A percentile compares a stretch with the other conserved stretches of the same genome.
These are phyloP conservation scores for Trichomycterus rosablanca DNA, from an alignment of 2,113 vertebrate genomes.

Conservation along the genomic window DNA sequence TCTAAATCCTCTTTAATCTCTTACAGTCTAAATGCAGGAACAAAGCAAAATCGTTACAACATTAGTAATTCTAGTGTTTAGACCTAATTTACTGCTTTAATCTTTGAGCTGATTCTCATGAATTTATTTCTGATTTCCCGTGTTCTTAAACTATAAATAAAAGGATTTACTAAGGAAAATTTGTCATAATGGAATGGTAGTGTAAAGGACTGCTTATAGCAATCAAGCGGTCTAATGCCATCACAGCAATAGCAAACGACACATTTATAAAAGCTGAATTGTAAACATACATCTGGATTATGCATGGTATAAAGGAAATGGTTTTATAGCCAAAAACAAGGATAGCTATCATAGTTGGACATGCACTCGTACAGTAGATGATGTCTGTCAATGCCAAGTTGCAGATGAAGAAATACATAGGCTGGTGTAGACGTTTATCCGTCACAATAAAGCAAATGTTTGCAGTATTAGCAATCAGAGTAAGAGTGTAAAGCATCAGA, in stretches of 20 bases:
- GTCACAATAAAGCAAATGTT: conserved; percentile 38
- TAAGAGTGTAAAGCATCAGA: conserved; percentile 20
- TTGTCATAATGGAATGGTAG: conserved; percentile 43
- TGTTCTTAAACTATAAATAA: conserved; percentile 44
- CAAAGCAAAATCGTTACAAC: no score
- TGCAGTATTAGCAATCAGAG: conserved; percentile 18
- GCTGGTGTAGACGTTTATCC: conserved; percentile 46
- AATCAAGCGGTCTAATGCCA: conserved; percentile 20
- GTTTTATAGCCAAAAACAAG: conserved; percentile 32
- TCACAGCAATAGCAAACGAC: conserved; percentile 44
- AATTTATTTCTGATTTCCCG: conserved; percentile 40
- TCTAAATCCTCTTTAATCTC: no score
- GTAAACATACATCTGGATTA: conserved; percentile 58
- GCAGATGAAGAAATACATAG: conserved; percentile 48
- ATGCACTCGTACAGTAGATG: conserved; percentile 20
- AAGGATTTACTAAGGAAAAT: conserved; percentile 47
- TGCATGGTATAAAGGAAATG: conserved; percentile 54
- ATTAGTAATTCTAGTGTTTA: no score
- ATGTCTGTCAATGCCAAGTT: conserved; percentile 45
- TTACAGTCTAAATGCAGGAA: no score
- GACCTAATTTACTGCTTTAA: no score
- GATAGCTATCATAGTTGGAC: conserved; percentile 36
- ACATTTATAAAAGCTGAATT: conserved; percentile 54
- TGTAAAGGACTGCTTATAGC: conserved; percentile 44
- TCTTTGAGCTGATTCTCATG: neutral